These are phyloP conservation scores for Takifugu rubripes DNA, from an alignment of 2,797 vertebrate genomes.

Conservation along the genomic window DNA sequence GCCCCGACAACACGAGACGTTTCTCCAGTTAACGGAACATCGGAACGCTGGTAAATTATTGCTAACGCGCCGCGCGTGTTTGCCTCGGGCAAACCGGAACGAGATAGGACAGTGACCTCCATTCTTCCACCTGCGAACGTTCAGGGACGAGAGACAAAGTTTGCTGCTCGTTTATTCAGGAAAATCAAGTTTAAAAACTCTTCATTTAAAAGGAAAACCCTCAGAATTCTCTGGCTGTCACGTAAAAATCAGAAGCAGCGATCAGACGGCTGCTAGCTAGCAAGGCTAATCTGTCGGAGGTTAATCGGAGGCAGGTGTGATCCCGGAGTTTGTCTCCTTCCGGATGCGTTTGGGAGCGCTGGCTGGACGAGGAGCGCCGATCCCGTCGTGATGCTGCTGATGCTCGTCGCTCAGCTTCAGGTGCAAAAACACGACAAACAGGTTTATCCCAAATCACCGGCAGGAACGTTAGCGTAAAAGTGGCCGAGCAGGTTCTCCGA, in stretches of 20 bases:
- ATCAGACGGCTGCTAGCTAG: too few relatives aligned
- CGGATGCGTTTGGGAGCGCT: slow-evolving; percentile 79
- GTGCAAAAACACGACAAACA: background rate
- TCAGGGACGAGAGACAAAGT: too few relatives aligned
- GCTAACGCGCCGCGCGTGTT: background rate
- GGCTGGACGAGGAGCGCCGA: slow-evolving; percentile 42
- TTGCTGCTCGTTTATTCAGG: background rate
- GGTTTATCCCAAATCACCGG: background rate
- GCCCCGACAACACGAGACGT: background rate
- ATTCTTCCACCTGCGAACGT: background rate
- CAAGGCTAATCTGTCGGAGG: too few relatives aligned
- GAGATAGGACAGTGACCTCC: too few relatives aligned
- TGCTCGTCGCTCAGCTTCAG: slow-evolving; percentile 47
- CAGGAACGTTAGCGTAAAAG: too few relatives aligned
- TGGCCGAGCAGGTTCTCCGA: too few relatives aligned
- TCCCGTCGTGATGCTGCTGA: slow-evolving; percentile 36
- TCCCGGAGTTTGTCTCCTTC: slow-evolving; percentile 59
- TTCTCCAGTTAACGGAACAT: too few relatives aligned
- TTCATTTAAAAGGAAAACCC: slow-evolving; percentile 12
- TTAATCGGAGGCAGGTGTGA: background rate
- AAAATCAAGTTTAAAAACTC: background rate
- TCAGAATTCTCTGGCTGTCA: slow-evolving; percentile 4
- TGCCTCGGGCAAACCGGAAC: background rate
- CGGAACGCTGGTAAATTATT: slow-evolving; percentile 33
- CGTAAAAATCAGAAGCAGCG: too few relatives aligned